phyloP scores from a whole-genome alignment of 2,113 vertebrate species.

The Edolisoma coerulescens region DNA sequence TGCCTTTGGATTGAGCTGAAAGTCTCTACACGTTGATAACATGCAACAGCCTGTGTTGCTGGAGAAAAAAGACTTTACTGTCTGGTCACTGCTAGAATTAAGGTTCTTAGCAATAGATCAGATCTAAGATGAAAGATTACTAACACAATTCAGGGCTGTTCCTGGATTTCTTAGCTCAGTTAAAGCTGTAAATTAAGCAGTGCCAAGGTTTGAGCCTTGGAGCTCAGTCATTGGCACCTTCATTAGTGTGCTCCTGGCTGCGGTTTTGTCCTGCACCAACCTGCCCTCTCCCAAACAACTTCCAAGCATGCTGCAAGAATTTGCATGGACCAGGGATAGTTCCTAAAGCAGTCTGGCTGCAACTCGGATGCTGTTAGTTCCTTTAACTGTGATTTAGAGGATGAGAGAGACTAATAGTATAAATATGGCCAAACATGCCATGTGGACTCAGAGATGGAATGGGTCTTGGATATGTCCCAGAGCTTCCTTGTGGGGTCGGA shows the following conservation, averaged over 20 bases:
- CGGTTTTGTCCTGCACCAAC: not conserved
- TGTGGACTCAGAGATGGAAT: not conserved
- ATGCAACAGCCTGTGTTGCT: not conserved
- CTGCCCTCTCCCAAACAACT: conserved; percentile 7
- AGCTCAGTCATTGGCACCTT: not conserved
- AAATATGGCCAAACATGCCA: not conserved
- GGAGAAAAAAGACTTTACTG: not conserved
- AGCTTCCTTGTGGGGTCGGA: not conserved
- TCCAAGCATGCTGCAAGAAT: not conserved
- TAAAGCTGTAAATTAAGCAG: not conserved
- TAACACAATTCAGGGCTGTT: not conserved
- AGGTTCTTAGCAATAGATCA: not conserved
- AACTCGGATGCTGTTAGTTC: not conserved
- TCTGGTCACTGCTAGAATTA: conserved; percentile 8
- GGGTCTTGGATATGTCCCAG: not conserved
- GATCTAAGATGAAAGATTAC: conserved; percentile 1
- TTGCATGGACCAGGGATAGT: not conserved
- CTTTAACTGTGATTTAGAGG: not conserved
- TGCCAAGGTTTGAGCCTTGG: not conserved
- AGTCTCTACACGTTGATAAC: not conserved
- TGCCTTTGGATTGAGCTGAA: not conserved
- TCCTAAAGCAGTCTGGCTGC: not conserved
- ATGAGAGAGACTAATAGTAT: not conserved
- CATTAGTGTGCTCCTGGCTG: not conserved
- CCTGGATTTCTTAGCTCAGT: conserved; percentile 20